phyloP scores from a whole-genome alignment of 2,113 vertebrate genomes.

The Sinocyclocheilus rhinocerous region DNA sequence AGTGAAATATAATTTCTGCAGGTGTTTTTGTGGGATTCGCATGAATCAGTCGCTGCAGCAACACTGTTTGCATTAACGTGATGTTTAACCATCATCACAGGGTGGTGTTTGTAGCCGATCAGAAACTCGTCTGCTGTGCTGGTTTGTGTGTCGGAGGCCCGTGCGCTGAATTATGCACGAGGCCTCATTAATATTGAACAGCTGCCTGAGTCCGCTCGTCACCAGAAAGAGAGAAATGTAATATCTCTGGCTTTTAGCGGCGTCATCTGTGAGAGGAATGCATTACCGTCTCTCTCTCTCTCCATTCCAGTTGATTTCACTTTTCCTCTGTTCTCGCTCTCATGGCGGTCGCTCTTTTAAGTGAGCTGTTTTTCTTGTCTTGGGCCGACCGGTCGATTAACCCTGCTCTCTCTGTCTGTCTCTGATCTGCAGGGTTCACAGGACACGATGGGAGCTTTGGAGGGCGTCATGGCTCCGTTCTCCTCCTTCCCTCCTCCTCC shows the following conservation, averaged over 20 bases:
- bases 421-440: conserved; percentile 72
- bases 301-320: conserved; percentile 13
- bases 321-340: conserved; percentile 10
- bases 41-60: neutral
- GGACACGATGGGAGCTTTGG: conserved; percentile 76
- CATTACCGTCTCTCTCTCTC: neutral
- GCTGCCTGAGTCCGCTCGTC: conserved; percentile 57
- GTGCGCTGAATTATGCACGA: conserved; percentile 75
- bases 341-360: neutral
- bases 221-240: conserved; percentile 63
- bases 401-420: neutral
- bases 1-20: neutral
- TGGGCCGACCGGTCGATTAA: conserved; percentile 29
- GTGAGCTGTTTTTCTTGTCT: neutral
- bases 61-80: neutral
- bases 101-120: neutral
- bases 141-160: conserved; percentile 37
- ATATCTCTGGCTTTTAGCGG: conserved; percentile 54
- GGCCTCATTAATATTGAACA: conserved; percentile 77
- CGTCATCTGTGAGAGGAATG: conserved; percentile 48
- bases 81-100: neutral
- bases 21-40: neutral
- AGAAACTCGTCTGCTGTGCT: neutral
- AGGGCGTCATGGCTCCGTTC: conserved; percentile 78
- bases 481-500: conserved; percentile 78